Conservation (phyloP, 2,888 invertebrate species). For the Agonopterix subpropinquella region DNA sequence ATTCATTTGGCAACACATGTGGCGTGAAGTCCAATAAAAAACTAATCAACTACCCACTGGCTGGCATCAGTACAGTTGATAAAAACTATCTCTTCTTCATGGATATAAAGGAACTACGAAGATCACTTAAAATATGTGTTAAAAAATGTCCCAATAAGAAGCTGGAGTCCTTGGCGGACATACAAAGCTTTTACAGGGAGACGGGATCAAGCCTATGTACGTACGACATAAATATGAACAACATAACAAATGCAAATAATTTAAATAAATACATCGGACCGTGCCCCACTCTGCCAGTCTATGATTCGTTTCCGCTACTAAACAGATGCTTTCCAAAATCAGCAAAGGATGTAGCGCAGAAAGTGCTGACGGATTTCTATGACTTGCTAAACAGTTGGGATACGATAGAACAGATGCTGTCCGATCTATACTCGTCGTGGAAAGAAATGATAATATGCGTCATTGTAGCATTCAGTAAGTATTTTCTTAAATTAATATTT, state of each 20-base stretch:
- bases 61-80: constrained; percentile 87
- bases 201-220: constrained; percentile 87
- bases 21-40: constrained; percentile 87
- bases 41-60: constrained; percentile 82
- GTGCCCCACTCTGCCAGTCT: constrained; percentile 87
- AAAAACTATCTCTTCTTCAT: constrained; percentile 90
- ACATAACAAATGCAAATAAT: constrained; percentile 51
- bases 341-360: constrained; percentile 78
- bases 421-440: constrained; percentile 93
- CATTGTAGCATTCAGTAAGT: constrained; percentile 87
- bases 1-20: constrained; percentile 96
- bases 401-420: constrained; percentile 89
- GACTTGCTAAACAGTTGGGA: constrained; percentile 91
- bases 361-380: constrained; percentile 83
- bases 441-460: constrained; percentile 88
- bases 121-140: constrained; percentile 92
- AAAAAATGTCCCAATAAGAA: constrained; percentile 87
- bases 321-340: constrained; percentile 91
- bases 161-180: constrained; percentile 78
- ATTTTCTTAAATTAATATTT: constrained; percentile 8
- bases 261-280: constrained; percentile 78
- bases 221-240: constrained; percentile 79
- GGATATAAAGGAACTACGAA: constrained; percentile 83
- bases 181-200: constrained; percentile 82
- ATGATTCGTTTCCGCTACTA: constrained; percentile 85